Evolutionary conservation across 2,888 invertebrate genomes (phyloP), one percentile per base, ranked within the genome.

Genomic region (Acanthoscelides obtectus): DNA sequence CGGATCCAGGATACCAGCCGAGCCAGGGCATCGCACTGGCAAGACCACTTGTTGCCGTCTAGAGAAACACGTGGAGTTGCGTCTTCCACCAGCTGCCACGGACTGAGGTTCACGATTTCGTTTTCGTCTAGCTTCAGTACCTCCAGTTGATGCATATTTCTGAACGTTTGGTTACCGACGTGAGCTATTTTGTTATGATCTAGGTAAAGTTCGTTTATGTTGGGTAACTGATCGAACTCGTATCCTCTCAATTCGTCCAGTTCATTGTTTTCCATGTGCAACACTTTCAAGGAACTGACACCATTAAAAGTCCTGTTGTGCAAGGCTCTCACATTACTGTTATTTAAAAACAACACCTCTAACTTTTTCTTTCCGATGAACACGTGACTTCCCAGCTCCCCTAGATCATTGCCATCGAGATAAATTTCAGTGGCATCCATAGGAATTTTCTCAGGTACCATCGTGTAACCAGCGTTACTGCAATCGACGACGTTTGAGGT

Each of bases 351-450:
- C 77, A 94, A 87, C 79, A 92, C 90, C 86, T 92, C 91, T 76
- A 94, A 87, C 84, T 93, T 91, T 85, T 94, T 93, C 86, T 94
- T 93, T 75, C 94, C 95, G 83, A 95, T 93, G 86, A 96, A 95
- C 83, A 93, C 92, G 88, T 94, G 94, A 87, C 93, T 93, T 80
- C 92, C 91, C 76, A 96, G 88, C 81, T 92, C 91, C 78, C 91
- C 91, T 75, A 95, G 88, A 83, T 92, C 88, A 85, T 94, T 94
- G 75, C 94, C 94, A 85, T 94, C 94, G 81, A 95, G 88, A 86
- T 93, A 93, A 81, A 95, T 92, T 87, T 94, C 93, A 79, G 95
- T 95, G 79, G 94, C 94, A 86, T 95, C 94, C 94, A 95, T 95
- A 74, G 95, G 95, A 81, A 96, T 92, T 83, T 91, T 89, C 78